Base-by-base conservation (phyloP, 2,888 invertebrate genomes). In the Candidula unifasciata region DNA sequence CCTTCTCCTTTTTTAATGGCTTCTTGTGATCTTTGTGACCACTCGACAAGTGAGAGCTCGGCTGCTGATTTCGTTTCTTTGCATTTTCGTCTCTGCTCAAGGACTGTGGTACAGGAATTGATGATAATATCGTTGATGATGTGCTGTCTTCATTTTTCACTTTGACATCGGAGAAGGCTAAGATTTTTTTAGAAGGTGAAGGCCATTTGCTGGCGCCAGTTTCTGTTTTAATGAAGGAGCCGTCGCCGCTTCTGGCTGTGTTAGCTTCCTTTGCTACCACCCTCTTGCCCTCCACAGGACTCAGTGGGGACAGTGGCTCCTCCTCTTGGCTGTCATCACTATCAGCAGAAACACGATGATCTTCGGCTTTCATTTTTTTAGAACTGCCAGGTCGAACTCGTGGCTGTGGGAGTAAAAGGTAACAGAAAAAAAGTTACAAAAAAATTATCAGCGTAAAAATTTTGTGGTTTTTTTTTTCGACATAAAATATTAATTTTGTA, bases 271-370 rank as follows among this genome's bases (percentile, higher is more conserved):
- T 88, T 35, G 87, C 80, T 1, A 86, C 86, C 24, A 89, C 89
- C 57, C 89, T 80, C 80, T 89, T 89, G 16, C 89, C 89, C 74
- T 89, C 89, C 27, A 88, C 85, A 35, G 87, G 86, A 44, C 86
- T 86, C 35, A 83, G 69, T 33, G 83, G 78, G 21, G 78, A 79
- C 10, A 80, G 60, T 33, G 79, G 68, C 64, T 81, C 87, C 52
- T 81, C 85, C 64, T 86, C 85, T 44, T 84, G 80, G 57, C 81
- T 76, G 5, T 84, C 85, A 37, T 87, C 87, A 73, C 89, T 88
- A 85, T 86, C 86, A 44, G 84, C 81, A 10, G 88, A 87, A 10
- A 86, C 82, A 33, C 83, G 52, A n/a, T 77, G 81, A 37, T 82
- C 84, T 21, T 84, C 84, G 24, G 37, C 16, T 60, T 84, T 84